A percentile compares a stretch with the other conserved stretches of the same genome.
phyloP scores from a whole-genome alignment of 1,140 invertebrate genomes.

The Sitobion miscanthi region DNA sequence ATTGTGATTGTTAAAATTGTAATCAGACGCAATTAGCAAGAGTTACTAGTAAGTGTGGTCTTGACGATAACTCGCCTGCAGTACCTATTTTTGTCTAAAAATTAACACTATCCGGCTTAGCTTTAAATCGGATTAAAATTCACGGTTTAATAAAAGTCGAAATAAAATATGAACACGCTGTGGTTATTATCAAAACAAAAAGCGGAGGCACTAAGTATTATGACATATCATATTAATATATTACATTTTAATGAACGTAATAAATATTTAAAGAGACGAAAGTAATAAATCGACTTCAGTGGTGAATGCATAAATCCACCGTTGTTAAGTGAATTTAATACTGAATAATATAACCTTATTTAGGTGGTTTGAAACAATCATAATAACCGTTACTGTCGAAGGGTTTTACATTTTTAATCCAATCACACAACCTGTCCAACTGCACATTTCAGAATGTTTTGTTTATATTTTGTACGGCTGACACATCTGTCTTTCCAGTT shows the following conservation, averaged over 20 bases:
- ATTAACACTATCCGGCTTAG: neutral
- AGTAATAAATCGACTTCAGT: neutral
- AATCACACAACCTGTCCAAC: neutral
- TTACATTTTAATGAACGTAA: neutral
- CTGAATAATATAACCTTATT: neutral
- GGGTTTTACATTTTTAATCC: neutral
- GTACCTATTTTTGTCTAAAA: neutral
- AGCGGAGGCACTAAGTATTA: neutral
- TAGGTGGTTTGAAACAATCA: neutral
- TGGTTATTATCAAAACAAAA: neutral
- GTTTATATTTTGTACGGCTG: neutral
- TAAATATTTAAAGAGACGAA: neutral
- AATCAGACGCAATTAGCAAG: neutral
- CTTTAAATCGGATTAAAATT: conserved; percentile 4
- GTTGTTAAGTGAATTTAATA: neutral
- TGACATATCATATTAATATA: neutral
- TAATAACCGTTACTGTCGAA: neutral
- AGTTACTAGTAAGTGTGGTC: neutral
- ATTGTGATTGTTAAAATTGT: neutral
- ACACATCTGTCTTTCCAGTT: neutral
- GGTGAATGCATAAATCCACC: neutral
- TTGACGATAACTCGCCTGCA: neutral
- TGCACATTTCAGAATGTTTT: neutral
- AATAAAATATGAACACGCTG: neutral
- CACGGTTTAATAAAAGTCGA: neutral